These are phyloP conservation scores for Chironomus tepperi DNA, from an alignment of 1,140 invertebrate species.

Conservation along the genomic window DNA sequence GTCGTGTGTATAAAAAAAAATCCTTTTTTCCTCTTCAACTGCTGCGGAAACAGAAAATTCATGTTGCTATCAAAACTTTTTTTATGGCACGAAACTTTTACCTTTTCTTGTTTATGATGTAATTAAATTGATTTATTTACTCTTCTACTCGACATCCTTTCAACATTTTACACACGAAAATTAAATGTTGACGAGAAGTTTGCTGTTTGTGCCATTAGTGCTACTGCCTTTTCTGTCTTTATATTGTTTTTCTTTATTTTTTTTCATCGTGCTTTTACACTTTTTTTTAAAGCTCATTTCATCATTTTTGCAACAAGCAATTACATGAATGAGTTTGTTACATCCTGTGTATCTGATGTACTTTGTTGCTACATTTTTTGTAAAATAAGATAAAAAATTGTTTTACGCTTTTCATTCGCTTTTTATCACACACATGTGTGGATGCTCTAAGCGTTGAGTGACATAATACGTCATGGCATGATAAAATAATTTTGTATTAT, in stretches of 20 bases:
- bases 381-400: background rate
- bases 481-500: too few species aligned
- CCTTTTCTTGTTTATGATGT: slow-evolving; percentile 13
- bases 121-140: slow-evolving; percentile 15
- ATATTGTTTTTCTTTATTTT: background rate
- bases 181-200: slow-evolving; percentile 11
- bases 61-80: background rate
- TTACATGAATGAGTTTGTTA: background rate
- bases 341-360: too few species aligned
- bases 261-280: too few species aligned
- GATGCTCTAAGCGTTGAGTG: too few species aligned
- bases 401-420: too few species aligned
- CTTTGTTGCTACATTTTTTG: background rate
- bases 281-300: background rate
- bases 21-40: background rate
- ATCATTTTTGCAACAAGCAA: slow-evolving; percentile 13
- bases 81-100: slow-evolving; percentile 13
- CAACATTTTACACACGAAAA: background rate
- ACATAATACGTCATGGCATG: too few species aligned
- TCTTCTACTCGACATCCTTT: background rate
- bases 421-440: too few species aligned
- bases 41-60: background rate
- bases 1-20: background rate
- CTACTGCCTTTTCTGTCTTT: background rate
- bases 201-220: background rate